Evolutionary conservation across 2,113 vertebrate genomes (phyloP).

Genomic region (Arenaria interpres): DNA sequence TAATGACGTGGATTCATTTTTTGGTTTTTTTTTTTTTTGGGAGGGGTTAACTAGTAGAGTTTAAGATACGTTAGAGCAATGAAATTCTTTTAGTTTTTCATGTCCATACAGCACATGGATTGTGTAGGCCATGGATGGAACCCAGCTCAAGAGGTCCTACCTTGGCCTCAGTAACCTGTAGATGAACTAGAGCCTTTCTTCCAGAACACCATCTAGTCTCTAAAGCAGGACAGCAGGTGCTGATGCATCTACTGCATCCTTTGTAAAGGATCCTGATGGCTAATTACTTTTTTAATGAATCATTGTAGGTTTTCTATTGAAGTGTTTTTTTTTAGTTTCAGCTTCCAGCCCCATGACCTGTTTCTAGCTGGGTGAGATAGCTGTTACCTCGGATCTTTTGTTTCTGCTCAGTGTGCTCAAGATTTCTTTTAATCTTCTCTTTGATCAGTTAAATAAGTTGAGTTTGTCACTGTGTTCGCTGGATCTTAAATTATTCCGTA

Average conservation of each 20-base stretch:
- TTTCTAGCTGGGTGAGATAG: neutral
- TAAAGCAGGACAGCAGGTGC: neutral
- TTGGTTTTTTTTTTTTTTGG: neutral
- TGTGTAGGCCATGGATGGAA: fast-evolving
- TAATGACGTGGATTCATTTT: neutral
- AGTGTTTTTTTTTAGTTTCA: neutral
- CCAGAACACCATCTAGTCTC: neutral
- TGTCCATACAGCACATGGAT: fast-evolving
- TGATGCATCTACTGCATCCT: neutral
- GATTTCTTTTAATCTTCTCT: neutral
- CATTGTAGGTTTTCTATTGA: neutral
- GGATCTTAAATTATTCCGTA: neutral
- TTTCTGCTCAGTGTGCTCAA: neutral
- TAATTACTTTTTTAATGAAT: neutral
- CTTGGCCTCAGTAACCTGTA: neutral
- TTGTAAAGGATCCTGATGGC: neutral
- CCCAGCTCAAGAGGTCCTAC: neutral
- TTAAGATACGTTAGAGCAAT: neutral
- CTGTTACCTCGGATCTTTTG: neutral
- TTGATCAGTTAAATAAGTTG: neutral
- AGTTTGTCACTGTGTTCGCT: neutral
- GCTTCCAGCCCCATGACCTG: neutral
- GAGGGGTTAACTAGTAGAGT: neutral
- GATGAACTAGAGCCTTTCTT: neutral
- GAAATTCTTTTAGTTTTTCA: neutral